phyloP scores from a whole-genome alignment of 2,113 vertebrate species.

The Bombycilla garrulus region DNA sequence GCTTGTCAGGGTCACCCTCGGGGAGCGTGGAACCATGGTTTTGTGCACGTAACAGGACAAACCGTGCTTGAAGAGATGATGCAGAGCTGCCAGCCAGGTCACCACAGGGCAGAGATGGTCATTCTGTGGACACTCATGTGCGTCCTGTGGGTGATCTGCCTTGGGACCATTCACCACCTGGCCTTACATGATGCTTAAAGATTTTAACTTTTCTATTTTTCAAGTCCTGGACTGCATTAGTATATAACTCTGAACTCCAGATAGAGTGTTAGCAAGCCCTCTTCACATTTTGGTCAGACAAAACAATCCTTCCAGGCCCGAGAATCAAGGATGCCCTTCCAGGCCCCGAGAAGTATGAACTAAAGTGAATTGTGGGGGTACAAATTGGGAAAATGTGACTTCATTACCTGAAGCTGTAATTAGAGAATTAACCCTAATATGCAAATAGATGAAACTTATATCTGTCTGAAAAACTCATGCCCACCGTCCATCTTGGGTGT shows the following conservation, averaged over 20 bases:
- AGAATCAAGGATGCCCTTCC: background rate
- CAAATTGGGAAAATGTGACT: background rate
- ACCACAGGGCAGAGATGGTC: background rate
- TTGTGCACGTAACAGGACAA: background rate
- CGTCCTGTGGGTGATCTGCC: background rate
- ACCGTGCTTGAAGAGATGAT: background rate
- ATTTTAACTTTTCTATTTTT: background rate
- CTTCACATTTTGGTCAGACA: background rate
- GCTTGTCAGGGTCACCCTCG: background rate
- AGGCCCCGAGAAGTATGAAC: background rate
- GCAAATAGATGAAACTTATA: background rate
- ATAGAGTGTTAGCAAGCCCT: too few relatives aligned
- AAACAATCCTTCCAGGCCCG: background rate
- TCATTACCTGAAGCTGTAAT: background rate
- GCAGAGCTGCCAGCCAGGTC: background rate
- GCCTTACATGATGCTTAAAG: background rate
- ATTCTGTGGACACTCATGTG: background rate
- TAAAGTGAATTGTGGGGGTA: background rate
- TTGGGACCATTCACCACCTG: background rate
- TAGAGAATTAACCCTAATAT: background rate
- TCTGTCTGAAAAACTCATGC: background rate
- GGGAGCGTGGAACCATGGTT: background rate
- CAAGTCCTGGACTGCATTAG: background rate
- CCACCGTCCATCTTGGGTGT: fast-evolving
- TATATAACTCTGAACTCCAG: background rate